These are phyloP conservation scores for Sinocyclocheilus maitianheensis DNA, from an alignment of 2,113 vertebrate species.

Conservation along the genomic window DNA sequence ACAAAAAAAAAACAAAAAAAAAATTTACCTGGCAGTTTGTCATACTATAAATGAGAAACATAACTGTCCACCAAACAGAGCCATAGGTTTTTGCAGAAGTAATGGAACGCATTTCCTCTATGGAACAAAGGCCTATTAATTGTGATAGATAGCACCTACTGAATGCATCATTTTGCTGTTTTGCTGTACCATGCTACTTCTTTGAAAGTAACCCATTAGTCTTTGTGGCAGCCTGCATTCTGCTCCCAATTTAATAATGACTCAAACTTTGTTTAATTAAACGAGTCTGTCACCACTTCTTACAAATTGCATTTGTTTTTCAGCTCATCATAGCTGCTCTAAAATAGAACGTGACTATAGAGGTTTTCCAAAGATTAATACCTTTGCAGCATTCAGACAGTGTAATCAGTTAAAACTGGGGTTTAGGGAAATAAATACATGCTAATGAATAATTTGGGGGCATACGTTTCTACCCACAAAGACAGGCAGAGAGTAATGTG, in stretches of 20 bases:
- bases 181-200: conserved; percentile 69
- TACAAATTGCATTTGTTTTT: conserved; percentile 44
- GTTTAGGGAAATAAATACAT: conserved; percentile 31
- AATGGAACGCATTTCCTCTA: conserved; percentile 56
- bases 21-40: not conserved
- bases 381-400: conserved; percentile 10
- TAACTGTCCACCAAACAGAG: conserved; percentile 12
- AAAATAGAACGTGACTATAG: conserved; percentile 42
- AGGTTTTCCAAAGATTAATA: conserved; percentile 40
- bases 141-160: conserved; percentile 68
- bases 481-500: not conserved
- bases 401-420: conserved; percentile 32
- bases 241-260: conserved; percentile 68
- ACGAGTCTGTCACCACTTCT: conserved; percentile 26
- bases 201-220: conserved; percentile 68
- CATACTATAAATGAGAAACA: conserved; percentile 28
- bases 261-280: conserved; percentile 43
- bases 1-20: not conserved
- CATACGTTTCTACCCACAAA: not conserved
- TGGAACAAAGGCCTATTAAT: conserved; percentile 68
- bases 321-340: conserved; percentile 31
- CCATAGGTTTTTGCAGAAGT: conserved; percentile 21
- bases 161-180: conserved; percentile 65
- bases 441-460: conserved; percentile 29
- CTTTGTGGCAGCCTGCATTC: conserved; percentile 64